Conservation (phyloP, 2,888 invertebrate genomes). For the Plemyria rubiginata region DNA sequence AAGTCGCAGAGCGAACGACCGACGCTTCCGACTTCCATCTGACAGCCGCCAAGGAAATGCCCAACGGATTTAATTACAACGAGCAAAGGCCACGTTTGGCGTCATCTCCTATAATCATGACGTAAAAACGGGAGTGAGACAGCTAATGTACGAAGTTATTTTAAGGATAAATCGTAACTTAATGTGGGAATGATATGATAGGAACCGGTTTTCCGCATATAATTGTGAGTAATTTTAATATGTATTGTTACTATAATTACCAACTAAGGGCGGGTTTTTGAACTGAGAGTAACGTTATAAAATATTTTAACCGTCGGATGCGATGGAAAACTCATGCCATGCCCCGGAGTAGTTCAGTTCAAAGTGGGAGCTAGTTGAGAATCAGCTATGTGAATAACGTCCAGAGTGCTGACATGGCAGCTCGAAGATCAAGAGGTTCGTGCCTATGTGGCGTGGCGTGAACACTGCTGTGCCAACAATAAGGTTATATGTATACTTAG, state of each 20-base stretch:
- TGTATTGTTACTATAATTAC: conserved; percentile 13
- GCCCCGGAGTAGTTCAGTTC: conserved; percentile 14
- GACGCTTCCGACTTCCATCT: conserved; percentile 13
- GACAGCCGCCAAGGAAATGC: conserved; percentile 11
- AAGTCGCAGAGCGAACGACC: conserved; percentile 1
- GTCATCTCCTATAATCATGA: conserved; percentile 30
- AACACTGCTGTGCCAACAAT: conserved; percentile 30
- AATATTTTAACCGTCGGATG: background rate
- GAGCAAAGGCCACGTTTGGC: conserved; percentile 30
- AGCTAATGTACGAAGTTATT: conserved; percentile 23
- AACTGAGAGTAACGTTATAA: too few relatives aligned
- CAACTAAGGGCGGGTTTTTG: too few relatives aligned
- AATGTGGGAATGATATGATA: conserved; percentile 23
- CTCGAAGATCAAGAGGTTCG: conserved; percentile 34
- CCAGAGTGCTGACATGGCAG: conserved; percentile 48
- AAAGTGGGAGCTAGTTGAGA: conserved; percentile 27
- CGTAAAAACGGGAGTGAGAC: conserved; percentile 26
- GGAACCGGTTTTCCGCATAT: conserved; percentile 11
- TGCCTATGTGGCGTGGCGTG: conserved; percentile 48
- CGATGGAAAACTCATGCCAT: too few relatives aligned
- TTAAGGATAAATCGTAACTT: conserved; percentile 19
- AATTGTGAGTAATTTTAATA: conserved; percentile 17
- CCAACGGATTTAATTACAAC: conserved; percentile 19
- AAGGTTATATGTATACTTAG: conserved; percentile 25
- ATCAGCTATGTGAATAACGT: conserved; percentile 42